Evolutionary conservation across 1,140 invertebrate species (phyloP).

Genomic region (Marisa cornuarietis): DNA sequence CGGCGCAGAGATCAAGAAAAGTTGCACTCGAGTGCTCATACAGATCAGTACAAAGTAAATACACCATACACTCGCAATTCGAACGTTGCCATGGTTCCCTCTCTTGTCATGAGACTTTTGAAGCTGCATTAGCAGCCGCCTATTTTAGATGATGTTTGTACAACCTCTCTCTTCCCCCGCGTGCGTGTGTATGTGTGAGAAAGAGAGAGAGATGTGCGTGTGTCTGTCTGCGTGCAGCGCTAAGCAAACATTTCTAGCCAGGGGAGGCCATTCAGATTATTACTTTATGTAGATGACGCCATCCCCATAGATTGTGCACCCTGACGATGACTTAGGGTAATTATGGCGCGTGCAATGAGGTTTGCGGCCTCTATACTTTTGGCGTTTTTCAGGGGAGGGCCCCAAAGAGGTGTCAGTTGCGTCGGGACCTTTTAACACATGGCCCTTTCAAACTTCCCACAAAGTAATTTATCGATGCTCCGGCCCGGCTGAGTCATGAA

Average conservation of each 20-base stretch:
- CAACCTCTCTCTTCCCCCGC: not conserved
- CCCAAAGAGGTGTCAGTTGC: slow-evolving; percentile 1
- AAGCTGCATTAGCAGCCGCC: not conserved
- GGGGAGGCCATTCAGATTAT: not conserved
- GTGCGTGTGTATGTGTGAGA: not conserved
- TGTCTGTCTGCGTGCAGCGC: not conserved
- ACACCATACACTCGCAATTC: no score
- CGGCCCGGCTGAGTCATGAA: slow-evolving; percentile 17
- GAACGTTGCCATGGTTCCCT: no score
- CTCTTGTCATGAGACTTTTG: no score
- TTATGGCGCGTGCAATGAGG: no score
- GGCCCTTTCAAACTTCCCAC: slow-evolving; percentile 8
- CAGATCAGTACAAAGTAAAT: no score
- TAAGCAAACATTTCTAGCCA: slow-evolving; percentile 5
- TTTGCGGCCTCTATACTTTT: not conserved
- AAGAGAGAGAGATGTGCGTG: not conserved
- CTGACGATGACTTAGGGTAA: not conserved
- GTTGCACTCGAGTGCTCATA: no score
- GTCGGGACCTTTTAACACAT: slow-evolving; percentile 13
- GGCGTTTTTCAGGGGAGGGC: not conserved
- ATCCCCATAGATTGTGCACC: slow-evolving; percentile 3
- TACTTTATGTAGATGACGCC: slow-evolving; percentile 1
- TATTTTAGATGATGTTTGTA: not conserved
- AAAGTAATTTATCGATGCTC: slow-evolving; percentile 19
- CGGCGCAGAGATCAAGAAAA: no score